Base-by-base conservation (phyloP, 2,113 vertebrate genomes). In the Seriola aureovittata region DNA sequence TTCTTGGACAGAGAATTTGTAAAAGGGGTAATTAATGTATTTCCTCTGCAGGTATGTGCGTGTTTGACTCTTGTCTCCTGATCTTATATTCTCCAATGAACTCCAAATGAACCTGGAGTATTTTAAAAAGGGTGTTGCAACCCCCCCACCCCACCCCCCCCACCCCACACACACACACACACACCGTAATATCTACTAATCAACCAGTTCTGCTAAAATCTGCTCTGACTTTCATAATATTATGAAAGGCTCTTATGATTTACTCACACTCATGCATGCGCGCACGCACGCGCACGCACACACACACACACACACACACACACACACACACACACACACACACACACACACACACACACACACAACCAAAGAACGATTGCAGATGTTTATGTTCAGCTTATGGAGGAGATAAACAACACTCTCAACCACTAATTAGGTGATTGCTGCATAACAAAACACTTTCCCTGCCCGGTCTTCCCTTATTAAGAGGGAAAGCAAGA, bases 41-140 rank as follows among this genome's bases (percentile, higher is more conserved):
- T 85, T 82, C 29, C 80, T 87, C 75, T 85, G 71, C 75, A 89
- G 40, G 48, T 85, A 17, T 73, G 55, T 67, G 25, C 16, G 52
- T 55, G 40, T 60, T 58, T 75, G 13, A 75, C 40, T 82, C 62
- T 67, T 44, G 23, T 67, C 38, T 78, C 55, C 50, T 76, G 60
- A 81, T 75, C 13, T 17, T 11, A 16, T 72, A 60, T 29, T 40
- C 14, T 3, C 10, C 16, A 63, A 5, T 84, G 63, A 92, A 89
- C 85, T 87, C 36, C 11, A 68, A 25, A 62, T 85, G 80, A 93
- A 87, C 88, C 69, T 23, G 17, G 11, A 19, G 38, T 25, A 48
- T 62, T 55, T 34, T 63, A 29, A 73, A 72, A 4, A 3, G 25
- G 36, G 8, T 21, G 48, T 38, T 57, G 60, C n/a, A 59, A 21